Percentiles rank a stretch among this genome's conserved stretches.
phyloP scores from a whole-genome alignment of 2,113 vertebrate genomes.

The Caretta caretta region DNA sequence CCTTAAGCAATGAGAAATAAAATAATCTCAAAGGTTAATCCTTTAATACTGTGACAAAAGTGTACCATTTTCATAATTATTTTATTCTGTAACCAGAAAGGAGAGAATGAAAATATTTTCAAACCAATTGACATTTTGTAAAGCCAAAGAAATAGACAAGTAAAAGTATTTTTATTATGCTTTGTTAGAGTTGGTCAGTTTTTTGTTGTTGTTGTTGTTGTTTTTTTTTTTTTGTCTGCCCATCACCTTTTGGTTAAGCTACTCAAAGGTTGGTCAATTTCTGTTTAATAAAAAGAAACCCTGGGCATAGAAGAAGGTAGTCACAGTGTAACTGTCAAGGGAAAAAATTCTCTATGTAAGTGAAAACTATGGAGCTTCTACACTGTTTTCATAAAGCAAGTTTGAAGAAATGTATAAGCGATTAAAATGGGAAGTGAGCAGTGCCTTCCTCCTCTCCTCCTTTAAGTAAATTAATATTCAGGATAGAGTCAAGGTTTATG shows the following conservation, averaged over 20 bases:
- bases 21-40: slow-evolving; percentile 46
- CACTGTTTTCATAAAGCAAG: slow-evolving; percentile 57
- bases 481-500: neutral
- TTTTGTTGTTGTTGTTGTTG: too few relatives aligned
- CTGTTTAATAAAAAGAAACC: neutral
- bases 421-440: neutral
- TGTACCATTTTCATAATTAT: neutral
- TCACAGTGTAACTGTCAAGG: slow-evolving; percentile 46
- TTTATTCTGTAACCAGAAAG: neutral
- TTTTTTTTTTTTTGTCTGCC: slow-evolving; percentile 3
- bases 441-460: neutral
- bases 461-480: slow-evolving; percentile 26
- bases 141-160: slow-evolving; percentile 32
- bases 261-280: neutral
- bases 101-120: slow-evolving; percentile 2
- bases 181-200: neutral
- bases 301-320: neutral
- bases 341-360: slow-evolving; percentile 8
- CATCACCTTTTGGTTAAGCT: neutral
- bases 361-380: slow-evolving; percentile 48
- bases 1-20: neutral
- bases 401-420: neutral
- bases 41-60: neutral
- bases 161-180: slow-evolving; percentile 4
- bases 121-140: neutral